Conservation (phyloP, 2,888 invertebrate species). For the Drosophila recens region DNA sequence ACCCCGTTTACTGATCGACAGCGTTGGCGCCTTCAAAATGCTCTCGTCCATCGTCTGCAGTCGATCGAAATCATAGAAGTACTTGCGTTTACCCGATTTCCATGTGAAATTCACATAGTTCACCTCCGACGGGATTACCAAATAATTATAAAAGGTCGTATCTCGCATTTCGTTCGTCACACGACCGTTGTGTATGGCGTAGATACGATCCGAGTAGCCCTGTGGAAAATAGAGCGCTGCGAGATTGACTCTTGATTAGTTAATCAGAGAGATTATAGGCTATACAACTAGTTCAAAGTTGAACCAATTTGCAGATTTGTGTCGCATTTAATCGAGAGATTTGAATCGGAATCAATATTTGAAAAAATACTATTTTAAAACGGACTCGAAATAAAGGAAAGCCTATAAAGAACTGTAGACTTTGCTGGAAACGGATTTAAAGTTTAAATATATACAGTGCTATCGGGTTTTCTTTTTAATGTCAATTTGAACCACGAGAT, state of each 20-base stretch:
- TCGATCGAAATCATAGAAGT: slow-evolving; percentile 94
- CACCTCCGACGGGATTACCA: slow-evolving; percentile 96
- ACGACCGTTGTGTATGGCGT: slow-evolving; percentile 94
- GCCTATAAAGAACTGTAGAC: too few relatives aligned
- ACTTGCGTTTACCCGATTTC: slow-evolving; percentile 93
- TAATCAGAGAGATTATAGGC: not conserved
- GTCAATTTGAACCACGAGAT: too few relatives aligned
- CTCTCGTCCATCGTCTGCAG: slow-evolving; percentile 93
- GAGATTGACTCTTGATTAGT: not conserved
- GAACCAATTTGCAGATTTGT: not conserved
- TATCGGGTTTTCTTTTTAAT: too few relatives aligned
- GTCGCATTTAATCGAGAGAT: not conserved
- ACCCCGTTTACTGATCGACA: slow-evolving; percentile 94
- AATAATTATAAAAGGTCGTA: slow-evolving; percentile 94
- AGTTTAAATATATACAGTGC: too few relatives aligned
- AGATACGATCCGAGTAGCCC: slow-evolving; percentile 87
- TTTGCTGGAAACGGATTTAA: too few relatives aligned
- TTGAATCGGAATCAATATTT: too few relatives aligned
- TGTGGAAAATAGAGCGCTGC: slow-evolving; percentile 82
- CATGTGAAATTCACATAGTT: slow-evolving; percentile 96
- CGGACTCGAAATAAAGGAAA: too few relatives aligned
- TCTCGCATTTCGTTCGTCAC: slow-evolving; percentile 94
- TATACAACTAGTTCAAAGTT: not conserved
- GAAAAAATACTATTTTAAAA: too few relatives aligned
- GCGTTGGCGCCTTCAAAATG: slow-evolving; percentile 93